Evolutionary conservation across 2,113 vertebrate genomes (phyloP), one percentile per base, ranked within the genome.

Genomic region (Pithys albifrons): DNA sequence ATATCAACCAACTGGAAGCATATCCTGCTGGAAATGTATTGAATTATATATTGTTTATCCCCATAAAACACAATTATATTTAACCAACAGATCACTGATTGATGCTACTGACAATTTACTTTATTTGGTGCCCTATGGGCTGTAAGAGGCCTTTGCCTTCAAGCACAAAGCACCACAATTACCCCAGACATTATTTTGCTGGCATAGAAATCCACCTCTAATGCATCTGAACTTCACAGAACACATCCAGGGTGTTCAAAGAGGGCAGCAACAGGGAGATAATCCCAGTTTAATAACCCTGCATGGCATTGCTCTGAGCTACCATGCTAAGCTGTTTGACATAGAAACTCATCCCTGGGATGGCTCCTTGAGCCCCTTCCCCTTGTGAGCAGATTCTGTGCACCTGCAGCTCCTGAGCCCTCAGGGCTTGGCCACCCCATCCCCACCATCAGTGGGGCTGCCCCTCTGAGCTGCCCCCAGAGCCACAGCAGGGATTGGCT

Each of bases 261-360:
- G 62, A 91, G 31, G n/a, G 69, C 25, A 84, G 80, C 85, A 91
- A 83, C 7, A 78, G 31, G 81, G 74, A 93, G 78, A 91, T 95
- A 96, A 96, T 88, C 89, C 87, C 58, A 57, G 29, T 88, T 86
- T 91, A 95, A 65, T 89, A 89, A 91, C 73, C 64, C 29, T 23
- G 59, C 52, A 61, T 93, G 91, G 49, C 95, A 85, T 57, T 88
- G 74, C 82, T 89, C 74, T 81, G 74, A 96, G 92, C 82, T 69
- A 49, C 82, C 66, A 72, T 59, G 85, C 89, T 87, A 89, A 94
- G 72, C 75, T 49, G 76, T 5, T 1, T 95, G 80, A 80, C 39
- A 25, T n/a, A 83, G 75, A 92, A 59, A 22, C 43, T 10, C 69
- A 23, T 23, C 46, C 65, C 51, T 72, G 35, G 19, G 23, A 48